Percentiles rank a stretch among this genome's conserved stretches.
phyloP scores from a whole-genome alignment of 2,797 vertebrate species.

The Paedocypris micromegethes region DNA sequence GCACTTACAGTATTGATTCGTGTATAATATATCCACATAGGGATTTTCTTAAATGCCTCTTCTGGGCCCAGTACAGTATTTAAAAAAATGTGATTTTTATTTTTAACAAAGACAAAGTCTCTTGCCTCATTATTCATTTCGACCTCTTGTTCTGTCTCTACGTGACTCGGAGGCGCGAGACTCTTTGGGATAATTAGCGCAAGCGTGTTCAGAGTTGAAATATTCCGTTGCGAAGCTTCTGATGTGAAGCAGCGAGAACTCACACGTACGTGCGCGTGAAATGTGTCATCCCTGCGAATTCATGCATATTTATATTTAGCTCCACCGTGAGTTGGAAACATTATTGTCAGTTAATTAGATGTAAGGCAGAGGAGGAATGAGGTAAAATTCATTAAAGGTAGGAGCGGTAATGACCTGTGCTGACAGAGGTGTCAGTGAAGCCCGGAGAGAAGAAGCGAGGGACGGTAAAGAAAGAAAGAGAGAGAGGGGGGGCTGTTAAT shows the following conservation, averaged over 20 bases:
- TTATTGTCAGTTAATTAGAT: slow-evolving; percentile 99
- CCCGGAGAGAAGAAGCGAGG: slow-evolving; percentile 54
- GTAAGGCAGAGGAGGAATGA: slow-evolving; percentile 89
- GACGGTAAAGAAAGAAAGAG: slow-evolving; percentile 8
- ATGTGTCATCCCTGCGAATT: slow-evolving; percentile 83
- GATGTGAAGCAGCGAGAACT: slow-evolving; percentile 66
- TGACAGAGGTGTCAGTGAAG: slow-evolving; percentile 95
- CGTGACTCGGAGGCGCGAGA: slow-evolving; percentile 24
- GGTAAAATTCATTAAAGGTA: slow-evolving; percentile 93
- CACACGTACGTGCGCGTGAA: slow-evolving; percentile 50
- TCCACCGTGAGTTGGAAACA: slow-evolving; percentile 84
- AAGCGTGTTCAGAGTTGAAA: slow-evolving; percentile 54
- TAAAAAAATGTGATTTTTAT: background rate
- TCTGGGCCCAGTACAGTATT: too few species aligned
- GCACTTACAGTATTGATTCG: too few species aligned
- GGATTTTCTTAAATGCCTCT: too few species aligned
- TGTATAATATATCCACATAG: too few species aligned
- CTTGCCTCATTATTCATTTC: slow-evolving; percentile 39
- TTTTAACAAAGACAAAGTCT: background rate
- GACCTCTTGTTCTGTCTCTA: slow-evolving; percentile 5
- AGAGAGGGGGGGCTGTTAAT: slow-evolving; percentile 80
- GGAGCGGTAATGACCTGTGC: slow-evolving; percentile 92
- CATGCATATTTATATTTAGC: slow-evolving; percentile 99
- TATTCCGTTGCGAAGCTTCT: slow-evolving; percentile 65
- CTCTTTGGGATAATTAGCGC: slow-evolving; percentile 51